Percentiles rank a stretch among this genome's conserved stretches.
Evolutionary conservation across 2,888 invertebrate species (phyloP).

Genomic region (Tyria jacobaeae): DNA sequence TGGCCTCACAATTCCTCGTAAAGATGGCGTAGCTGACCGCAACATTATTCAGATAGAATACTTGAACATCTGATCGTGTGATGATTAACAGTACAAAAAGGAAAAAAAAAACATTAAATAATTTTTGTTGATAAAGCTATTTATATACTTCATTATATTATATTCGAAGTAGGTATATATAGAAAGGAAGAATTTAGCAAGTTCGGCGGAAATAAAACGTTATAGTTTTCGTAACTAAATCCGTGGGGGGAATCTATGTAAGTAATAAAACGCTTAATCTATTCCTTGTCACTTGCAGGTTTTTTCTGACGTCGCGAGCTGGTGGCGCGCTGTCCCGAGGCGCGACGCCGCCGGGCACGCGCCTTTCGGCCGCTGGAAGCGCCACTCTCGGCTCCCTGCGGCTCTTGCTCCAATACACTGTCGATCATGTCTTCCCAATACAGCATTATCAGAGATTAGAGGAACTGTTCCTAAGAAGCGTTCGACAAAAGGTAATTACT

Average conservation of each 20-base stretch:
- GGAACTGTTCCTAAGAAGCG: slow-evolving; percentile 91
- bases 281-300: slow-evolving; percentile 82
- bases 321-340: slow-evolving; percentile 89
- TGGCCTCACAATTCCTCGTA: slow-evolving; percentile 8
- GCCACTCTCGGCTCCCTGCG: slow-evolving; percentile 92
- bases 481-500: slow-evolving; percentile 86
- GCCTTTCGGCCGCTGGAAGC: slow-evolving; percentile 86
- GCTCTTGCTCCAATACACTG: slow-evolving; percentile 94
- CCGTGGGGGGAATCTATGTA: too few relatives aligned
- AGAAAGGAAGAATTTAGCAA: neutral
- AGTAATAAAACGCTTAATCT: too few relatives aligned
- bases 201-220: too few relatives aligned
- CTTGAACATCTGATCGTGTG: slow-evolving; percentile 13
- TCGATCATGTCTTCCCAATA: slow-evolving; percentile 95
- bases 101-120: neutral
- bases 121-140: neutral
- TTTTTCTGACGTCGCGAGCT: slow-evolving; percentile 86
- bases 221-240: neutral
- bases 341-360: slow-evolving; percentile 91
- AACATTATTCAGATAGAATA: slow-evolving; percentile 4
- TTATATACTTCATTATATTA: too few relatives aligned
- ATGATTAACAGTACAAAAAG: neutral
- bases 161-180: too few relatives aligned
- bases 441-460: slow-evolving; percentile 92
- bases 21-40: slow-evolving; percentile 12